Evolutionary conservation across 2,113 vertebrate genomes (phyloP).

Genomic region (Istiophorus platypterus): DNA sequence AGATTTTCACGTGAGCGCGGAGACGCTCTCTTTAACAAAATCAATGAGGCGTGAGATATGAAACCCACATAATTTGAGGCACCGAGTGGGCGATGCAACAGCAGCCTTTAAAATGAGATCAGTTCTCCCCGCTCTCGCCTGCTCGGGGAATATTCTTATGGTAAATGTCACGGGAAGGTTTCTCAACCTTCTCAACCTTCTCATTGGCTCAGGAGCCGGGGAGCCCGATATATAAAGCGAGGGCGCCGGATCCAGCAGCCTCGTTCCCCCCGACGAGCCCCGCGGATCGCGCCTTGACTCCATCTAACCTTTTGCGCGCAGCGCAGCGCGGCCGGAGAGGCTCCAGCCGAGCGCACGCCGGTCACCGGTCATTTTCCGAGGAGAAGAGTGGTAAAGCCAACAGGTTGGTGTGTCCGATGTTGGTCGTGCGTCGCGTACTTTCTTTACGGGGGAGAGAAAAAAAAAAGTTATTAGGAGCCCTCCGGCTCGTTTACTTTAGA

Average conservation of each 20-base stretch:
- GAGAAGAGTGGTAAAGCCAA: slow-evolving; percentile 49
- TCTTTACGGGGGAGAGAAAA: neutral
- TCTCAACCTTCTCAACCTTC: slow-evolving; percentile 60
- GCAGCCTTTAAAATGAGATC: slow-evolving; percentile 22
- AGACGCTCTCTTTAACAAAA: slow-evolving; percentile 38
- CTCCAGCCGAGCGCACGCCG: slow-evolving; percentile 15
- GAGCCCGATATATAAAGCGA: slow-evolving; percentile 70
- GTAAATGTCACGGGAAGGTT: slow-evolving; percentile 61
- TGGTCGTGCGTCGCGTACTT: neutral
- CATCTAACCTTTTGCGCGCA: slow-evolving; percentile 65
- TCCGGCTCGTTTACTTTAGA: neutral
- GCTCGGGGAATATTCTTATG: slow-evolving; percentile 39
- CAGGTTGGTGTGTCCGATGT: slow-evolving; percentile 57
- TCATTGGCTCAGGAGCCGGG: slow-evolving; percentile 78
- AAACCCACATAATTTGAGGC: slow-evolving; percentile 34
- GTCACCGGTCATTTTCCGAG: neutral
- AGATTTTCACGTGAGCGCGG: slow-evolving; percentile 40
- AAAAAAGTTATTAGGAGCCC: slow-evolving; percentile 36
- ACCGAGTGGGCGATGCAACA: slow-evolving; percentile 42
- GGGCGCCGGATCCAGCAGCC: slow-evolving; percentile 36
- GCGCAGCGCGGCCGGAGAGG: slow-evolving; percentile 49
- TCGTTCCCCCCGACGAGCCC: slow-evolving; percentile 43
- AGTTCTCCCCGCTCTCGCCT: neutral
- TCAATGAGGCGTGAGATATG: slow-evolving; percentile 47
- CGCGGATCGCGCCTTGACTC: slow-evolving; percentile 39